Evolutionary conservation across 2,888 invertebrate genomes (phyloP).

Genomic region (Trichacis sp.): DNA sequence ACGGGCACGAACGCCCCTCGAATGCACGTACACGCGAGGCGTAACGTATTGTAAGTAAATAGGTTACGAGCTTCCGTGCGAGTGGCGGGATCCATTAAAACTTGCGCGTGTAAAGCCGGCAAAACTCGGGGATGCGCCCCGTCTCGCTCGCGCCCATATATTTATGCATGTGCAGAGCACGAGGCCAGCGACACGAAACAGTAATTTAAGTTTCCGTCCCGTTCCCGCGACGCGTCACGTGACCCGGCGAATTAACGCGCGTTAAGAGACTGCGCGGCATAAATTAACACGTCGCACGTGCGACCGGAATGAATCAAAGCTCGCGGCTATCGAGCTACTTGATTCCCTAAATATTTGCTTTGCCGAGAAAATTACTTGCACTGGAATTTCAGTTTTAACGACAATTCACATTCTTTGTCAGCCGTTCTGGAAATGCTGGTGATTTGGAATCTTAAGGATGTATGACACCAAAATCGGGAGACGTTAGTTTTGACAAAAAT

Average conservation of each 20-base stretch:
- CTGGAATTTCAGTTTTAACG: too few relatives aligned
- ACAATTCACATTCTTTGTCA: too few relatives aligned
- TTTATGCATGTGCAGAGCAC: slow-evolving; percentile 41
- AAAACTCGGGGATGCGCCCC: slow-evolving; percentile 15
- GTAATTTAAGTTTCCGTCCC: slow-evolving; percentile 60
- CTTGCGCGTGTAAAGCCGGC: slow-evolving; percentile 40
- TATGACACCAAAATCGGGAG: too few relatives aligned
- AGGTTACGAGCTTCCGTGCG: slow-evolving; percentile 45
- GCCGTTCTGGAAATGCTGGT: too few relatives aligned
- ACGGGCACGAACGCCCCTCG: neutral
- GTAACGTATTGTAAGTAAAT: slow-evolving; percentile 37
- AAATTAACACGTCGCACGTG: slow-evolving; percentile 48
- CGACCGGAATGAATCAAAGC: slow-evolving; percentile 41
- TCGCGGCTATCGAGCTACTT: slow-evolving; percentile 16
- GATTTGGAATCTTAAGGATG: too few relatives aligned
- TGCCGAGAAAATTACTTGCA: too few relatives aligned
- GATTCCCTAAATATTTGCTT: too few relatives aligned
- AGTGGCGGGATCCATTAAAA: slow-evolving; percentile 52
- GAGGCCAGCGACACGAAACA: slow-evolving; percentile 56
- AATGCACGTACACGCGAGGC: slow-evolving; percentile 13
- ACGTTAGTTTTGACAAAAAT: too few relatives aligned
- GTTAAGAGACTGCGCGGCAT: slow-evolving; percentile 49
- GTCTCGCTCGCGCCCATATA: slow-evolving; percentile 9
- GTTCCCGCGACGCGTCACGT: slow-evolving; percentile 48
- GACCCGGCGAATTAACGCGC: slow-evolving; percentile 59